A percentile compares a stretch with the other conserved stretches of the same genome.
These are phyloP conservation scores for Nowickia ferox DNA, from an alignment of 2,888 invertebrate species.

Conservation along the genomic window DNA sequence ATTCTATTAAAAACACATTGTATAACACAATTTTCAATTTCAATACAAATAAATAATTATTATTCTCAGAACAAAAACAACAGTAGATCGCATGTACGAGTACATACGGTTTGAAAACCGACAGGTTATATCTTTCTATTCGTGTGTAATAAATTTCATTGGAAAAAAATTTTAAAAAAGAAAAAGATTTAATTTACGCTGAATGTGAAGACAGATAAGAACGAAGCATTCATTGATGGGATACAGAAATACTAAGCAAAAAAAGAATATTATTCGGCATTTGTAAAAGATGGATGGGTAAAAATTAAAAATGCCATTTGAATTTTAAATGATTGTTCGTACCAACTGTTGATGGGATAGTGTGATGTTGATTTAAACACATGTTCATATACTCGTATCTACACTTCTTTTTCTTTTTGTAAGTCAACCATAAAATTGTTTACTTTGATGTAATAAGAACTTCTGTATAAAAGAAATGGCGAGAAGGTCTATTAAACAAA, in stretches of 20 bases:
- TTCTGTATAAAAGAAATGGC: neutral
- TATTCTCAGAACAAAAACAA: slow-evolving; percentile 25
- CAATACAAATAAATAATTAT: neutral
- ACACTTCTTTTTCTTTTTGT: neutral
- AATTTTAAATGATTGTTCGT: slow-evolving; percentile 33
- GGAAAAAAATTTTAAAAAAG: neutral
- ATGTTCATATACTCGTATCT: neutral
- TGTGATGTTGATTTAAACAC: slow-evolving; percentile 20
- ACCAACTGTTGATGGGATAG: neutral
- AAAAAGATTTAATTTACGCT: slow-evolving; percentile 23
- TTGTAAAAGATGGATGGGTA: slow-evolving; percentile 8
- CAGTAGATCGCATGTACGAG: neutral
- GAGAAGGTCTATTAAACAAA: neutral
- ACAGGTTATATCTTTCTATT: slow-evolving; percentile 32
- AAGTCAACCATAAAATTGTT: neutral
- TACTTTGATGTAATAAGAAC: slow-evolving; percentile 8
- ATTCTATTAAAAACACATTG: neutral
- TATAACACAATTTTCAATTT: slow-evolving; percentile 18
- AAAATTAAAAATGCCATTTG: slow-evolving; percentile 34
- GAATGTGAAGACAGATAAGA: slow-evolving; percentile 57
- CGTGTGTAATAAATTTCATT: slow-evolving; percentile 40
- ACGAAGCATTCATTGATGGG: slow-evolving; percentile 30
- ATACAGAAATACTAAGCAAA: neutral
- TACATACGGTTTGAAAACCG: slow-evolving; percentile 7
- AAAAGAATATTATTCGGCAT: neutral